phyloP scores from a whole-genome alignment of 2,797 vertebrate species.

The Centropyge bicolor region DNA sequence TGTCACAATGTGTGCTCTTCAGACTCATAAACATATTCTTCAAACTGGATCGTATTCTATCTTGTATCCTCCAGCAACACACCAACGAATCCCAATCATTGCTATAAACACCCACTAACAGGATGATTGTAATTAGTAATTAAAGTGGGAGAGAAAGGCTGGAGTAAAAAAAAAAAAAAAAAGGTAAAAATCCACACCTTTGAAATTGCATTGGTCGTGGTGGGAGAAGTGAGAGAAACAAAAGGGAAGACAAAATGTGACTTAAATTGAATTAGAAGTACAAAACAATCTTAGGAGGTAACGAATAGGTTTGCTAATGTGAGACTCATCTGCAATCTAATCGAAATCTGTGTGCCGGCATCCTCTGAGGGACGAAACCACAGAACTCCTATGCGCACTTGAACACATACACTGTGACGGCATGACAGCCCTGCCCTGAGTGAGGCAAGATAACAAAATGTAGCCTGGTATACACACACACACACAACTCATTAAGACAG shows the following conservation, averaged over 20 bases:
- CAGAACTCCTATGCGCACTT: conserved; percentile 20
- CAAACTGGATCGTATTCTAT: not conserved
- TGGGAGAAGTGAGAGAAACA: not conserved
- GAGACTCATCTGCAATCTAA: conserved; percentile 32
- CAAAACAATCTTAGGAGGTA: conserved; percentile 6
- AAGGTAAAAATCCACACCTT: not conserved
- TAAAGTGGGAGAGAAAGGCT: not conserved
- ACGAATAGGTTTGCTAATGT: conserved; percentile 2
- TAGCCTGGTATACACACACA: not conserved
- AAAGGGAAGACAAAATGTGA: conserved; percentile 10
- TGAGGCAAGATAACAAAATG: not conserved
- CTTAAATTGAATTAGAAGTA: conserved; percentile 11
- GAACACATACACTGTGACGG: conserved; percentile 8
- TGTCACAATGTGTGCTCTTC: not conserved
- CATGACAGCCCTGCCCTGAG: not conserved
- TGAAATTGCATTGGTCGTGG: conserved; percentile 8
- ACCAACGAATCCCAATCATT: not conserved
- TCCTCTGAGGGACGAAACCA: conserved; percentile 20
- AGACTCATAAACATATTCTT: conserved; percentile 1
- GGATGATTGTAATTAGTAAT: not conserved
- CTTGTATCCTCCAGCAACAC: not conserved
- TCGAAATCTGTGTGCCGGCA: conserved; percentile 31
- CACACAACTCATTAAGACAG: conserved; percentile 24
- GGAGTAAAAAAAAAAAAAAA: not conserved
- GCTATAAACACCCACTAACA: not conserved